phyloP scores from a whole-genome alignment of 2,113 vertebrate species.

The Platanista minor region DNA sequence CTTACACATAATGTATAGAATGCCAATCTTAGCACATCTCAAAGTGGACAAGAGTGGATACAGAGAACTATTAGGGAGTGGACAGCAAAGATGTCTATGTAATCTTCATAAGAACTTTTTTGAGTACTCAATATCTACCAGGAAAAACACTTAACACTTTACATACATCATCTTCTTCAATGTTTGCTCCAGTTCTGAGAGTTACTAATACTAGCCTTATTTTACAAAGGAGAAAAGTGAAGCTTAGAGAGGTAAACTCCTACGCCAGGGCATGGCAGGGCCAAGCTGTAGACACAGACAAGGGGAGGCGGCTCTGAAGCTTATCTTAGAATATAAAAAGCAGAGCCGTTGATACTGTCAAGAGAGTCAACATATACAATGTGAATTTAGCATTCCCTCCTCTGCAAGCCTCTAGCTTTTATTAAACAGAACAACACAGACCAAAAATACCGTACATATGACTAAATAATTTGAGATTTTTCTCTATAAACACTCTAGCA shows the following conservation, averaged over 20 bases:
- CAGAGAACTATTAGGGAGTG: not conserved
- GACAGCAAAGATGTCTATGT: not conserved
- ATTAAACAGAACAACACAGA: not conserved
- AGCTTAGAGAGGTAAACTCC: not conserved
- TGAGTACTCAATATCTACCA: not conserved
- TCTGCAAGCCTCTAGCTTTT: not conserved
- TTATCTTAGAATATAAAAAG: not conserved
- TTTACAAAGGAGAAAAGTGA: not conserved
- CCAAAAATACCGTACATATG: not conserved
- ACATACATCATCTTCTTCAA: not conserved
- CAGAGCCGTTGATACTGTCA: not conserved
- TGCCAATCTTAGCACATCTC: not conserved
- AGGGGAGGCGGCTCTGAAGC: accelerated
- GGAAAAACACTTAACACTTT: not conserved
- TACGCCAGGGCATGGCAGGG: accelerated
- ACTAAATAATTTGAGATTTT: not conserved
- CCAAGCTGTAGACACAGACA: not conserved
- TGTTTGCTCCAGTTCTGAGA: not conserved
- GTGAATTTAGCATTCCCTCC: not conserved
- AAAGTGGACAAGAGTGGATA: not conserved
- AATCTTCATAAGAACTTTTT: not conserved
- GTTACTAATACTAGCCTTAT: not conserved
- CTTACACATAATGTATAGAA: not conserved
- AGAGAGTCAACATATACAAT: not conserved
- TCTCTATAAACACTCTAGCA: not conserved